phyloP scores from a whole-genome alignment of 2,113 vertebrate species.

The Neogobius melanostomus region DNA sequence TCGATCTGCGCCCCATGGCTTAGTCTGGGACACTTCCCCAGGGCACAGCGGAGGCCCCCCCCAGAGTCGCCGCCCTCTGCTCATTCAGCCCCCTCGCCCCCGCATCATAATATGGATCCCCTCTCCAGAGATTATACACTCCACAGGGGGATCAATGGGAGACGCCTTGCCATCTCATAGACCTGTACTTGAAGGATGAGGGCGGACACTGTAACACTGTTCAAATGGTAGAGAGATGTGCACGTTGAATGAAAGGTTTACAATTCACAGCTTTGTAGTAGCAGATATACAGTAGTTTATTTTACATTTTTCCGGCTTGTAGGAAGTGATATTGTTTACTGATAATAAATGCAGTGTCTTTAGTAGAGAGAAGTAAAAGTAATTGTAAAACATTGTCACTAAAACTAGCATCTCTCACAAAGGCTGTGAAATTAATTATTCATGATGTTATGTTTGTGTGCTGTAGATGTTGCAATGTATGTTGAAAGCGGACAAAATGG shows the following conservation, averaged over 20 bases:
- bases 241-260: not conserved
- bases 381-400: not conserved
- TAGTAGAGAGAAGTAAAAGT: constrained; percentile 2
- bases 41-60: constrained; percentile 43
- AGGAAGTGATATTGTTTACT: not conserved
- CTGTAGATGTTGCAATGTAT: not conserved
- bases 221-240: not conserved
- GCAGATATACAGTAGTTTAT: not conserved
- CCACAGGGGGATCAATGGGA: constrained; percentile 67
- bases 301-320: not conserved
- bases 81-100: constrained; percentile 15
- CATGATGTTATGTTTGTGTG: not conserved
- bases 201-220: constrained; percentile 14
- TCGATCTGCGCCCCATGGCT: constrained; percentile 68
- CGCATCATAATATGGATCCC: constrained; percentile 57
- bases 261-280: not conserved
- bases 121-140: constrained; percentile 70
- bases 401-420: not conserved
- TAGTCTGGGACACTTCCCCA: constrained; percentile 49
- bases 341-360: constrained; percentile 8
- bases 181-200: constrained; percentile 22
- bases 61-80: constrained; percentile 47
- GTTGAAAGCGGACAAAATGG: not conserved
- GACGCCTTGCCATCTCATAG: constrained; percentile 40
- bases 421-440: not conserved